These are phyloP conservation scores for Dicentrarchus labrax DNA, from an alignment of 2,113 vertebrate species.

Conservation along the genomic window DNA sequence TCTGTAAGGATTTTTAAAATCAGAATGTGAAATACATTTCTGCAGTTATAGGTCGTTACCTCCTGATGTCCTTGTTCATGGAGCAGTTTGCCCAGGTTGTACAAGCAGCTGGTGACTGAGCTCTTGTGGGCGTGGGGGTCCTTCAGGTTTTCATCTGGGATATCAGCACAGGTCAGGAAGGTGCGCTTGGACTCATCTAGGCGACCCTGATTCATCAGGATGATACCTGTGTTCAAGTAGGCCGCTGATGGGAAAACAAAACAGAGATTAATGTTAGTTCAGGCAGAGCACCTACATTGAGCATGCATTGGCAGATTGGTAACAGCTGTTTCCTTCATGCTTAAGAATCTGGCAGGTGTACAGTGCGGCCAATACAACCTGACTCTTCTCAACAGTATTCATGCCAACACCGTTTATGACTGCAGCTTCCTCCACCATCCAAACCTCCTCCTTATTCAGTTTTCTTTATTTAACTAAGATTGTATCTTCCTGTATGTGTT, in stretches of 20 bases:
- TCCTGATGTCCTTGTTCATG: slow-evolving; percentile 98
- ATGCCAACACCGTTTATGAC: too few species aligned
- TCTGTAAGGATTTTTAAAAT: not conserved
- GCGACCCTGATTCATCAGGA: slow-evolving; percentile 97
- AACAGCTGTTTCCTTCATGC: not conserved
- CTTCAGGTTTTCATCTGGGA: slow-evolving; percentile 98
- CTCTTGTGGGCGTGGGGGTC: slow-evolving; percentile 98
- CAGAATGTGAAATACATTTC: not conserved
- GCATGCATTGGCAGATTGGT: not conserved
- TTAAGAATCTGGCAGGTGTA: not conserved
- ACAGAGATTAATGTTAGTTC: not conserved
- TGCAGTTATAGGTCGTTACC: slow-evolving; percentile 77
- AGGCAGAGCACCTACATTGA: not conserved
- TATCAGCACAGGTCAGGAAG: slow-evolving; percentile 96
- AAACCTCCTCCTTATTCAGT: not conserved
- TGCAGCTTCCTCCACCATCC: not conserved
- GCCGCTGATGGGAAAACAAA: slow-evolving; percentile 85
- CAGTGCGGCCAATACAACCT: not conserved
- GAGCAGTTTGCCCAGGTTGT: slow-evolving; percentile 97
- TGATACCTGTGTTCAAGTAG: slow-evolving; percentile 99
- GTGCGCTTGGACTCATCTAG: slow-evolving; percentile 94
- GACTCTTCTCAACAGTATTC: not conserved
- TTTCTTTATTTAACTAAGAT: not conserved
- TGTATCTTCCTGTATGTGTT: not conserved
- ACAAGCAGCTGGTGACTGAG: slow-evolving; percentile 98